Base-by-base conservation (phyloP, 1,140 invertebrate species). In the Drosophila pseudoananassae region DNA sequence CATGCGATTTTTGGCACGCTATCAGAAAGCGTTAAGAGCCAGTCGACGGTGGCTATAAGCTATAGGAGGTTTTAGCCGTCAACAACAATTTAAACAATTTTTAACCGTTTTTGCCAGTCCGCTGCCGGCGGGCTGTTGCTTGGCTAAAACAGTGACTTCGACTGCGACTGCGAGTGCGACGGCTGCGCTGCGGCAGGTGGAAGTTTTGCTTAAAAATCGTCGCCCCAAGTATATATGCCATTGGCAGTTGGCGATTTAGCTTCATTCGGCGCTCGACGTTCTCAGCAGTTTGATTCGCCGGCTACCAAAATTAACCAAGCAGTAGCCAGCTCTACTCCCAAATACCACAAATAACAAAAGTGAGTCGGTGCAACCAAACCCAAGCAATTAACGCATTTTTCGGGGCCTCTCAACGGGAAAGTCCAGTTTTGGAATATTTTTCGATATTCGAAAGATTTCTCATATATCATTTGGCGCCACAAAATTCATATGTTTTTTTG, bases 261-360 rank as follows among this genome's bases (percentile, higher is more conserved):
- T 88, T 83, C 84, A 88, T 88, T 88, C 84, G 76, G 64, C 76
- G 60, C 78, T 84, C 83, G 84, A 66, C 79, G 76, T 88, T 88
- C 83, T 87, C 83, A 82, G 77, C 60, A 58, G 51, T 70, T 74
- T 51, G 45, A 61, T 50, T 51, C 47, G 51, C 23, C 60, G 56
- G 57, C 43, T 68, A n/a, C 33, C 15, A 55, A 38, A 61, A 43
- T 43, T 3, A 33, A 33, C 15, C n/a, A 51, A 60, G 36, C 45
- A 27, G 0, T 31, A 25, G 27, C 27, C 25, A 15, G 1, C 15
- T 23, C 9, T 46, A 20, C 17, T 8, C 10, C 15, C 17, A 46
- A 20, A 4, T 46, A 17, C 43, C 43, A 46, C 20, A 17, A 15
- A 6, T 46, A 51, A 17, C 51, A 17, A 66, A 56, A 52, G 49